Percentiles rank a stretch among this genome's conserved stretches.
phyloP scores from a whole-genome alignment of 2,888 invertebrate species.

The Hipparchia semele region DNA sequence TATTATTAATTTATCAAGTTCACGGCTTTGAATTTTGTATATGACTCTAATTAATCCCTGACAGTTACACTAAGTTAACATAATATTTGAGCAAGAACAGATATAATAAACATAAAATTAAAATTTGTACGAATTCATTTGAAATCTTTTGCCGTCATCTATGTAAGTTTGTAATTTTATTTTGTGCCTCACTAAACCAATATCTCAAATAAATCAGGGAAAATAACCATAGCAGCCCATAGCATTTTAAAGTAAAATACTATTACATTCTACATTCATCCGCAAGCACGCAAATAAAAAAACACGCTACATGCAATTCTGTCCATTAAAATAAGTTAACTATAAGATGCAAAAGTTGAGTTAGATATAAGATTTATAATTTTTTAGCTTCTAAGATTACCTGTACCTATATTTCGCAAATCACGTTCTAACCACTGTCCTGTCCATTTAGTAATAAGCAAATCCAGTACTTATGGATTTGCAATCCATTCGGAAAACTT shows the following conservation, averaged over 20 bases:
- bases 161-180: background rate
- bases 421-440: slow-evolving; percentile 74
- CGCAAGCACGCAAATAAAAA: slow-evolving; percentile 57
- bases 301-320: slow-evolving; percentile 80
- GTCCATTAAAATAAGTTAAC: slow-evolving; percentile 76
- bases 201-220: background rate
- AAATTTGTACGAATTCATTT: background rate
- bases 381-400: slow-evolving; percentile 62
- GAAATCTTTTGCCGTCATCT: background rate
- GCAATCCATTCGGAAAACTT: slow-evolving; percentile 4
- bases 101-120: background rate
- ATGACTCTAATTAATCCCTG: too few species aligned
- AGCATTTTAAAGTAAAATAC: background rate
- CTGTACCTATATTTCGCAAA: slow-evolving; percentile 61
- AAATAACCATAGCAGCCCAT: background rate
- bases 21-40: too few species aligned
- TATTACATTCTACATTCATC: slow-evolving; percentile 27
- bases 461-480: slow-evolving; percentile 29
- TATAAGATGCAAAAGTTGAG: slow-evolving; percentile 62
- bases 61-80: too few species aligned
- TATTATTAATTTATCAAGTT: background rate
- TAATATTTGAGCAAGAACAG: background rate
- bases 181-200: background rate
- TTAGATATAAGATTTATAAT: slow-evolving; percentile 59
- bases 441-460: slow-evolving; percentile 61